Evolutionary conservation across 2,113 vertebrate genomes (phyloP).

Genomic region (Fulica atra): DNA sequence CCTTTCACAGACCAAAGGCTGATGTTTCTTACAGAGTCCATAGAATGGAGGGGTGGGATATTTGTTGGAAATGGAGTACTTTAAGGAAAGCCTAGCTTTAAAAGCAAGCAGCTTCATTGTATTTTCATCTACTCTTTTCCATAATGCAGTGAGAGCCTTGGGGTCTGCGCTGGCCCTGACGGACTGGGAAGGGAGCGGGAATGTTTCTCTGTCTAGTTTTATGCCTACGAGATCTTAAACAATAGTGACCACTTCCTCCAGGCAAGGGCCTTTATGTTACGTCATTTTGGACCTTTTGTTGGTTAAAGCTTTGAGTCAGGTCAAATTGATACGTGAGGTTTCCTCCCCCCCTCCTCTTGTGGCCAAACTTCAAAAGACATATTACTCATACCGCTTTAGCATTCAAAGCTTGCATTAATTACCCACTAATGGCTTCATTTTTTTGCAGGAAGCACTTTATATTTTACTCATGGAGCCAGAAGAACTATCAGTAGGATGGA

Average conservation of each 20-base stretch:
- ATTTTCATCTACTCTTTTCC: background rate
- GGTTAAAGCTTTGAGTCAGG: background rate
- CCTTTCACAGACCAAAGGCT: background rate
- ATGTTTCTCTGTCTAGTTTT: background rate
- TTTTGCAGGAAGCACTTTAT: constrained; percentile 25
- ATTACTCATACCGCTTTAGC: background rate
- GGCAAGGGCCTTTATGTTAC: background rate
- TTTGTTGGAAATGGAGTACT: background rate
- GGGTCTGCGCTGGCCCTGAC: background rate
- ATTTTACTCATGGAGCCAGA: background rate
- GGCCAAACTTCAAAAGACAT: constrained; percentile 19
- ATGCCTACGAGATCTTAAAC: background rate
- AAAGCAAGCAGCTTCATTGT: background rate
- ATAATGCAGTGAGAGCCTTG: background rate
- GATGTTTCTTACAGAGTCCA: background rate
- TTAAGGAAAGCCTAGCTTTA: background rate
- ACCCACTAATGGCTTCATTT: constrained; percentile 6
- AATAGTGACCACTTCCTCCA: background rate
- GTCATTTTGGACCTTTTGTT: background rate
- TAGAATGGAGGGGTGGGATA: background rate
- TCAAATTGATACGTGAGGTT: background rate
- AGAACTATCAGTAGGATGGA: background rate
- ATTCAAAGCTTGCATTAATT: constrained; percentile 36
- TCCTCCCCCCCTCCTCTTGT: background rate
- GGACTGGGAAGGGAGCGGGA: background rate